Conservation (phyloP, 2,888 invertebrate species). For the Apomyelois bistriatella region DNA sequence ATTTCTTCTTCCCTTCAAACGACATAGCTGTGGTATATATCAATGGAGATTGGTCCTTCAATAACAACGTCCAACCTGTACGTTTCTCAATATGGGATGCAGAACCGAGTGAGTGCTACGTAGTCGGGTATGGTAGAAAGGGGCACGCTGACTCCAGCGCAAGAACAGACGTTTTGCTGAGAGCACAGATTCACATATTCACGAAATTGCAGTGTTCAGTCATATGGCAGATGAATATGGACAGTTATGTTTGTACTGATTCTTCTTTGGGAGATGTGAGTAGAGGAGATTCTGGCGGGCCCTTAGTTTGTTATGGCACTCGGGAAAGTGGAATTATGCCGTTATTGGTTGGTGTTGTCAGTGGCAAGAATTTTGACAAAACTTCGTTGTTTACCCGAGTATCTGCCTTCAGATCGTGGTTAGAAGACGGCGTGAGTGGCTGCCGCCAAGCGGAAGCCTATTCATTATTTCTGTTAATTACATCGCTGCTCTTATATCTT, state of each 20-base stretch:
- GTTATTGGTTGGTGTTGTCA: slow-evolving; percentile 52
- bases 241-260: slow-evolving; percentile 40
- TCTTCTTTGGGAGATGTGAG: slow-evolving; percentile 39
- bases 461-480: slow-evolving; percentile 29
- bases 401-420: slow-evolving; percentile 38
- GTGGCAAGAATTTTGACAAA: slow-evolving; percentile 55
- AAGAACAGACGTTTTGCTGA: slow-evolving; percentile 25
- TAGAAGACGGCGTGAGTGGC: slow-evolving; percentile 17
- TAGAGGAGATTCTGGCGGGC: slow-evolving; percentile 60
- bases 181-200: slow-evolving; percentile 38
- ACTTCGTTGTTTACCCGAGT: slow-evolving; percentile 43
- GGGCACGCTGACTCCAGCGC: neutral
- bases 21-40: slow-evolving; percentile 24
- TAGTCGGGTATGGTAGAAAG: slow-evolving; percentile 23
- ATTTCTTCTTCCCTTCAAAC: slow-evolving; percentile 33
- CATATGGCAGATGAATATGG: slow-evolving; percentile 56
- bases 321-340: slow-evolving; percentile 31
- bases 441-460: slow-evolving; percentile 12
- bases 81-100: slow-evolving; percentile 4
- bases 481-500: slow-evolving; percentile 40
- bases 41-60: slow-evolving; percentile 15
- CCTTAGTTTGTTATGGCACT: slow-evolving; percentile 43
- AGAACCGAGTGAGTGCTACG: slow-evolving; percentile 19
- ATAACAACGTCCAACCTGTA: slow-evolving; percentile 16
- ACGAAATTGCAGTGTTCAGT: slow-evolving; percentile 35